Evolutionary conservation across 2,113 vertebrate species (phyloP).

Genomic region (Dromaius novaehollandiae): DNA sequence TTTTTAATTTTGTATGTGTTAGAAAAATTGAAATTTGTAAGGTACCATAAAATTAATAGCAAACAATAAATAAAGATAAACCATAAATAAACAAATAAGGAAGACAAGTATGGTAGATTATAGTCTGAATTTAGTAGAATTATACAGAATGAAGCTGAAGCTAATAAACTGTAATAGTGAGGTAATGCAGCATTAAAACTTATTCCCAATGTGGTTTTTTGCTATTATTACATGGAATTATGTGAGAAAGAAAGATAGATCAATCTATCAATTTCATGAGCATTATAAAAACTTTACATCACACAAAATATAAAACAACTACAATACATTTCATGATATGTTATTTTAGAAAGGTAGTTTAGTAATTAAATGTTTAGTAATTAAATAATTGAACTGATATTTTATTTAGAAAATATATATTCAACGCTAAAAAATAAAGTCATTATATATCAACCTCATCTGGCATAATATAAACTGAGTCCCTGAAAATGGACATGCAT

Average conservation of each 20-base stretch:
- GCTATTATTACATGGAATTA: background rate
- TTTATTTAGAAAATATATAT: background rate
- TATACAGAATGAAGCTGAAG: background rate
- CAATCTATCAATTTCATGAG: background rate
- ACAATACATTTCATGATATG: background rate
- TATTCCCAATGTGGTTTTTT: background rate
- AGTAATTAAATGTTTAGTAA: background rate
- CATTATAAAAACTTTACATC: background rate
- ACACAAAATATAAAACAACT: background rate
- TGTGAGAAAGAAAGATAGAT: background rate
- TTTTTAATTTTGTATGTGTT: background rate
- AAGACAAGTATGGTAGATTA: background rate
- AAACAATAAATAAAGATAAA: background rate
- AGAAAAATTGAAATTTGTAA: background rate
- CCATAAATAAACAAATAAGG: background rate
- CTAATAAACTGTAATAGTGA: background rate
- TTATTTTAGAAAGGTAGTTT: background rate
- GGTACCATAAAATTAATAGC: background rate
- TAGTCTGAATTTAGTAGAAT: background rate
- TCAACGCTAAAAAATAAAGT: background rate
- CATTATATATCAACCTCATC: background rate
- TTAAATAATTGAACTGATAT: background rate
- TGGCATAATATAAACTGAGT: background rate
- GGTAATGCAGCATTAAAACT: background rate
- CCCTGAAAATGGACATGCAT: background rate